Base-by-base conservation (phyloP, 2,888 invertebrate genomes). In the Disparrhopalites patrizii region DNA sequence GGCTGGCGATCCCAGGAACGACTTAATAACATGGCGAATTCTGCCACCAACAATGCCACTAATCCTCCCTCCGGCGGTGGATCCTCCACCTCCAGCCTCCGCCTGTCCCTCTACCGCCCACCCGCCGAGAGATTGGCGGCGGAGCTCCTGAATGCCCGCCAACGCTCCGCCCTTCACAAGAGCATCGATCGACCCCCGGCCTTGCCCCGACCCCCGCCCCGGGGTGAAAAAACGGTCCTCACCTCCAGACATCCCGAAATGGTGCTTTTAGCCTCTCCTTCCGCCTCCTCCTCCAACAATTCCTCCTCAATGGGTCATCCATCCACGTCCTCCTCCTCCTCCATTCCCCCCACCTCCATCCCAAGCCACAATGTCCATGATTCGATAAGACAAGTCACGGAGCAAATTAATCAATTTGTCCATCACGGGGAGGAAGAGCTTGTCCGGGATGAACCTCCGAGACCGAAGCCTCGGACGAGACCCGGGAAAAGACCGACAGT, bases 301-400 rank as follows among this genome's bases (percentile, higher is more conserved):
- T n/a, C n/a, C n/a, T n/a, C n/a, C n/a, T n/a, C n/a, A n/a, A n/a
- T n/a, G n/a, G n/a, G n/a, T n/a, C 8, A 13, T 10, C 13, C 10
- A 50, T 10, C 13, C 40, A 7, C n/a, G 28, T 30, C 23, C 47
- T 20, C 63, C 33, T 56, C 60, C 64, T 28, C 60, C 63, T n/a
- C 65, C 68, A 23, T 62, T 62, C 5, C 18, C 4, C 20, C 36
- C 20, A 20, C 18, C 23, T 13, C 8, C 51, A 50, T 20, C 47
- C 36, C 40, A 10, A 28, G 27, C 43, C 57, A 36, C 47, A 66
- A 57, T 62, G 69, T 75, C 47, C 90, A 89, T 78, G 86, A 90
- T 69, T 91, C 91, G 65, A 93, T 93, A 78, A 92, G 92, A 80
- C 91, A 93, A 81, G 93, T 93, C 73, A 93, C 92, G 73, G 91